Evolutionary conservation across 2,797 vertebrate genomes (phyloP).

Genomic region (Sebastes cheni): DNA sequence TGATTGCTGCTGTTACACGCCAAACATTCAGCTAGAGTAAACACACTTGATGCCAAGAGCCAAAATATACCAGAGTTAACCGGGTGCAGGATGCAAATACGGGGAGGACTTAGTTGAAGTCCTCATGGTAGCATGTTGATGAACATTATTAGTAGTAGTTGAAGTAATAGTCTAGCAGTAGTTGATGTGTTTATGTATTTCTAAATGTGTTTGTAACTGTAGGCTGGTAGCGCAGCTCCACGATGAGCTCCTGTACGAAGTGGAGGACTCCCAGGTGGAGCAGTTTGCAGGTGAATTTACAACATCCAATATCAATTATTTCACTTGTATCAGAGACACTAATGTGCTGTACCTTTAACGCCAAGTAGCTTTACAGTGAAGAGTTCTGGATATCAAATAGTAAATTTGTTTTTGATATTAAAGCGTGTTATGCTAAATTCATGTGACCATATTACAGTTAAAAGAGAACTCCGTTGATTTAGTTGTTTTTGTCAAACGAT

Average conservation of each 20-base stretch:
- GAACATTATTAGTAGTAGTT: not conserved
- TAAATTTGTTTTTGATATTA: not conserved
- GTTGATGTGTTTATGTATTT: not conserved
- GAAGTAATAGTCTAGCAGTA: not conserved
- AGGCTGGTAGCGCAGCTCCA: constrained; percentile 94
- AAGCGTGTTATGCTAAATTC: not conserved
- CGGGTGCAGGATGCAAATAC: not conserved
- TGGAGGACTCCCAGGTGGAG: constrained; percentile 87
- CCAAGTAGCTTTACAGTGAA: not conserved
- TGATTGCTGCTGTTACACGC: constrained; percentile 2
- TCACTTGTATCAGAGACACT: not conserved
- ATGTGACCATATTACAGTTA: not conserved
- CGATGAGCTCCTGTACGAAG: constrained; percentile 93
- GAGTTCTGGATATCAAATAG: not conserved
- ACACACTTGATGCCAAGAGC: constrained; percentile 32
- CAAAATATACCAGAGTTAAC: constrained; percentile 14
- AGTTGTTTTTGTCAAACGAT: not conserved
- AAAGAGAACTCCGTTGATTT: too few relatives aligned
- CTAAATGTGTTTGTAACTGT: constrained; percentile 20
- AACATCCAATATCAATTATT: not conserved
- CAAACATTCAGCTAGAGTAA: constrained; percentile 38
- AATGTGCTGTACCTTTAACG: not conserved
- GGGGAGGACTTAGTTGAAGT: not conserved
- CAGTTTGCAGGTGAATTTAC: constrained; percentile 85
- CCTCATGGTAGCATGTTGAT: not conserved